These are phyloP conservation scores for Campoletis raptor DNA, from an alignment of 2,888 invertebrate species.

Conservation along the genomic window DNA sequence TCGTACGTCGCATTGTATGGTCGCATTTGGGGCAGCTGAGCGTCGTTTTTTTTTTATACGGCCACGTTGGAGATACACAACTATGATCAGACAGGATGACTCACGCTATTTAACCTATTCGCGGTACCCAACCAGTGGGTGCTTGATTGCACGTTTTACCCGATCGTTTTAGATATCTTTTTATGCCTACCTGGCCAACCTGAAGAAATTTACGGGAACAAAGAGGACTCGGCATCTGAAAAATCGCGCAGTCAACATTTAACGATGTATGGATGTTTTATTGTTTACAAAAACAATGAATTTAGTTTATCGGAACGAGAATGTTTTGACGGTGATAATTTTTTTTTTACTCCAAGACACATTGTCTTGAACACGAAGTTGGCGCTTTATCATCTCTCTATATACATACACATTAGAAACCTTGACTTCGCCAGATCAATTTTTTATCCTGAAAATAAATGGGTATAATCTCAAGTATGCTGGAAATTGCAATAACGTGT, in stretches of 20 bases:
- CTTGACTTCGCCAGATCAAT: too few species aligned
- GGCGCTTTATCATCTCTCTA: conserved; percentile 11
- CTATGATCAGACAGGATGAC: conserved; percentile 45
- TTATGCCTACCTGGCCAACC: conserved; percentile 73
- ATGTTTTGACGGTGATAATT: neutral
- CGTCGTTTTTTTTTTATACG: neutral
- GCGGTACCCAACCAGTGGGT: neutral
- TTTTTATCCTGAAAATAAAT: neutral
- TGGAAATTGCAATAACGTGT: neutral
- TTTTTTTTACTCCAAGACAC: conserved; percentile 12
- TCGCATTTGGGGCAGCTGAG: neutral
- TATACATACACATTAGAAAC: neutral
- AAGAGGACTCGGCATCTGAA: conserved; percentile 71
- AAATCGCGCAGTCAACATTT: conserved; percentile 72
- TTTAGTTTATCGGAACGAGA: conserved; percentile 10
- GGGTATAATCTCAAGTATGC: too few species aligned
- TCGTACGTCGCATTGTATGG: neutral
- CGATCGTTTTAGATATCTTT: conserved; percentile 16
- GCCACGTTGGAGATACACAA: neutral
- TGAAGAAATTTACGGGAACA: conserved; percentile 67
- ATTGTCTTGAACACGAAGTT: conserved; percentile 22
- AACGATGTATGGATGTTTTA: conserved; percentile 20
- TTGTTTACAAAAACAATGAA: conserved; percentile 20
- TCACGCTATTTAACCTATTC: conserved; percentile 43
- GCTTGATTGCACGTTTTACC: neutral